A percentile compares a stretch with the other conserved stretches of the same genome.
phyloP scores from a whole-genome alignment of 2,797 vertebrate species.

The Euphonia xanthogaster region DNA sequence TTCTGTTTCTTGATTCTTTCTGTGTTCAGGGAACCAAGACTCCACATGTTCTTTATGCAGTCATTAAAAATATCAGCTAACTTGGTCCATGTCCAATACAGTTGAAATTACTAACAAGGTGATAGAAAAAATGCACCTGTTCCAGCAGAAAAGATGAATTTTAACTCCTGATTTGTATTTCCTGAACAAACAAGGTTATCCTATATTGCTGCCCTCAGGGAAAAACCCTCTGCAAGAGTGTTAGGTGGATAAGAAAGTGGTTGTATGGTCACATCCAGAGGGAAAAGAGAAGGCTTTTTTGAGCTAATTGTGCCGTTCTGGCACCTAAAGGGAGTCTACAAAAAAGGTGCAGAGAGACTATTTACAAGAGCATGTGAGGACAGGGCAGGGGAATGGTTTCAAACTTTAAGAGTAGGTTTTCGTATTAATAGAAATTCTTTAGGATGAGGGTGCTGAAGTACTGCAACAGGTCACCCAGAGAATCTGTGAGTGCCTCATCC shows the following conservation, averaged over 20 bases:
- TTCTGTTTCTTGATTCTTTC: background rate
- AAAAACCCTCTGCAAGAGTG: background rate
- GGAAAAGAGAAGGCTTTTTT: background rate
- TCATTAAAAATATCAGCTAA: background rate
- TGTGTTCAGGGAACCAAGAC: background rate
- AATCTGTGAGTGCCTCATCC: background rate
- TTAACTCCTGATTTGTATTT: background rate
- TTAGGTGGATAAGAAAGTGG: background rate
- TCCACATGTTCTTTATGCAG: background rate
- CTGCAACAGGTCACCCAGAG: background rate
- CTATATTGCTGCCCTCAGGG: background rate
- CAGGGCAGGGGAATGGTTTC: background rate
- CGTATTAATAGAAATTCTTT: background rate
- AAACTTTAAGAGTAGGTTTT: background rate
- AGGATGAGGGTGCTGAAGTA: background rate
- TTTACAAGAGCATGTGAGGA: background rate
- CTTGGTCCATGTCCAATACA: background rate
- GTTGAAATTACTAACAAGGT: background rate
- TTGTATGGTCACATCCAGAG: background rate
- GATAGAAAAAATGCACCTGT: background rate
- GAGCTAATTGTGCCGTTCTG: background rate
- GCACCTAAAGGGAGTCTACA: background rate
- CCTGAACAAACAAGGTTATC: background rate
- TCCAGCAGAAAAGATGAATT: background rate
- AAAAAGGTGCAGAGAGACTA: background rate